These are phyloP conservation scores for Probosciger aterrimus DNA, from an alignment of 2,113 vertebrate genomes.

Conservation along the genomic window DNA sequence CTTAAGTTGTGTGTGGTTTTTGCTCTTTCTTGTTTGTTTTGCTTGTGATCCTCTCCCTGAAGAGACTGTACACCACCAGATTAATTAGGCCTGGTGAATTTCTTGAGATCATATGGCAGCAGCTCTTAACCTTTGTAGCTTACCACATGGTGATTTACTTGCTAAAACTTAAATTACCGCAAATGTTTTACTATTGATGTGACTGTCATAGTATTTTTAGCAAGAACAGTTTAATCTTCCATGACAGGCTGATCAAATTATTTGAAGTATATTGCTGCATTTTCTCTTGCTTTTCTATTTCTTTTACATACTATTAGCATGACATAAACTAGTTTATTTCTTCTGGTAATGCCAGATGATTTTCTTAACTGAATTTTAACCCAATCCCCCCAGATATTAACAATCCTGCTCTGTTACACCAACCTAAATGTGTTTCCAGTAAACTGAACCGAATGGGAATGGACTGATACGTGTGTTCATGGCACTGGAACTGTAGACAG, in stretches of 20 bases:
- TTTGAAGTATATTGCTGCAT: not conserved
- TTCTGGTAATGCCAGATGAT: not conserved
- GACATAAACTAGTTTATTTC: not conserved
- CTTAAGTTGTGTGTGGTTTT: not conserved
- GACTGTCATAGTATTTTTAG: not conserved
- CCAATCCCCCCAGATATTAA: accelerated
- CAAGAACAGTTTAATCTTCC: not conserved
- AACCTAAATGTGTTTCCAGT: not conserved
- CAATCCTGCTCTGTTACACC: not conserved
- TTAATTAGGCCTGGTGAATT: not conserved
- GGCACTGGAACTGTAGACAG: not conserved
- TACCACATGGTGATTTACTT: not conserved
- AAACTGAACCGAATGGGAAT: not conserved
- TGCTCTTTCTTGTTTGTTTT: not conserved
- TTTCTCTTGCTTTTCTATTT: not conserved
- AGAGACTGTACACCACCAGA: not conserved
- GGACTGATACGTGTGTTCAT: not conserved
- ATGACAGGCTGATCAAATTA: not conserved
- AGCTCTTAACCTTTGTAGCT: not conserved
- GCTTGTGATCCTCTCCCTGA: not conserved
- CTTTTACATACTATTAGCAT: not conserved
- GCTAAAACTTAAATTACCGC: not conserved
- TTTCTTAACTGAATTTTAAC: not conserved
- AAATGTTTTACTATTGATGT: not conserved
- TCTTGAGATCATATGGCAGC: not conserved